A percentile compares a stretch with the other conserved stretches of the same genome.
Evolutionary conservation across 2,113 vertebrate species (phyloP).

Genomic region (Axis porcinus): DNA sequence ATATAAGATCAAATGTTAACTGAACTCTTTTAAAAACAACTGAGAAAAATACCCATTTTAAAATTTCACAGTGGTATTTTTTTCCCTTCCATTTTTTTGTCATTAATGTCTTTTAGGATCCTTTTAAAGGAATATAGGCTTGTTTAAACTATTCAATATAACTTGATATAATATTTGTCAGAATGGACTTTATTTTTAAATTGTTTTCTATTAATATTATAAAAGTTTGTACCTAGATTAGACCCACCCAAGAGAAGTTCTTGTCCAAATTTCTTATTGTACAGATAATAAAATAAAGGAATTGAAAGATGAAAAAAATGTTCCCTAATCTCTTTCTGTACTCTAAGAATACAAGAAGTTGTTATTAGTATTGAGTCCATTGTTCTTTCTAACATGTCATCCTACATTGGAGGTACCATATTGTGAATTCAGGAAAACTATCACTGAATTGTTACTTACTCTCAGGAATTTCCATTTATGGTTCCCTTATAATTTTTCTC

Average conservation of each 20-base stretch:
- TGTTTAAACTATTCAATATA: background rate
- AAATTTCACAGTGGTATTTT: background rate
- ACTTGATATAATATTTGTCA: background rate
- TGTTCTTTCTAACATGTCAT: background rate
- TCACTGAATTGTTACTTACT: background rate
- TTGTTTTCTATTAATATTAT: conserved; percentile 7
- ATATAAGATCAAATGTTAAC: background rate
- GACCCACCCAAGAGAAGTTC: background rate
- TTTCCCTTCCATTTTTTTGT: background rate
- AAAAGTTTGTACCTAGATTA: background rate
- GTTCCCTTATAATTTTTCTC: background rate
- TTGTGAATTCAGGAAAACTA: background rate
- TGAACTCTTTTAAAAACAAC: background rate
- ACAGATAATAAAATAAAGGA: conserved; percentile 28
- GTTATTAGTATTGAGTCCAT: background rate
- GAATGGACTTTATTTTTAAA: conserved; percentile 2
- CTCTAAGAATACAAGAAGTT: background rate
- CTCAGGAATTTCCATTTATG: background rate
- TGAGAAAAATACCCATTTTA: background rate
- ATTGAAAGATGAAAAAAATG: background rate
- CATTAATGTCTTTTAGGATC: background rate
- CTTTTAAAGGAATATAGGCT: background rate
- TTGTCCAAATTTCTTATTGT: background rate
- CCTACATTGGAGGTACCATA: background rate
- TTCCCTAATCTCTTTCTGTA: background rate